Percentiles rank a stretch among this genome's conserved stretches.
Conservation (phyloP, 2,113 vertebrate genomes). For the Gallinago undulata region DNA sequence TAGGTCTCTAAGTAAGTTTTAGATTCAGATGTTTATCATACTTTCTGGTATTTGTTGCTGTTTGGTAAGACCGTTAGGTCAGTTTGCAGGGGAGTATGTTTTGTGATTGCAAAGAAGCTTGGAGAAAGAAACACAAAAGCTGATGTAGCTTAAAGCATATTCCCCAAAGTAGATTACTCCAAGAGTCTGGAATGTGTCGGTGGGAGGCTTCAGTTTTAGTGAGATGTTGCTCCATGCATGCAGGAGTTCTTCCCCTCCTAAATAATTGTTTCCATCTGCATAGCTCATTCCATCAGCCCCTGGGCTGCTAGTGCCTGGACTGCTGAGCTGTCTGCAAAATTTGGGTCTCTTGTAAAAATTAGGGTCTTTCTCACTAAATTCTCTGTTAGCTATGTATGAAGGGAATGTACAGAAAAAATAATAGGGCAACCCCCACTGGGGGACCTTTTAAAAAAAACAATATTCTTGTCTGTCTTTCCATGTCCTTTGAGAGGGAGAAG, state of each 20-base stretch:
- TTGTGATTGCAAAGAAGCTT: neutral
- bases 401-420: neutral
- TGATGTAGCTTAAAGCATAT: conserved; percentile 34
- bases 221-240: conserved; percentile 20
- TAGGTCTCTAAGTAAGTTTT: neutral
- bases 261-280: conserved; percentile 66
- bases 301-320: neutral
- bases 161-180: conserved; percentile 56
- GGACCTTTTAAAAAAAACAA: neutral
- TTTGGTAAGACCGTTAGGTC: neutral
- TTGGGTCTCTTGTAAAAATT: neutral
- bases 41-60: neutral
- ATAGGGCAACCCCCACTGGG: neutral
- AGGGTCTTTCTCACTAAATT: neutral
- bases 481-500: neutral
- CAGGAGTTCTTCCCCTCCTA: conserved; percentile 40
- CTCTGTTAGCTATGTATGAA: neutral
- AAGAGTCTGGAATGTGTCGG: conserved; percentile 51
- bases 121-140: conserved; percentile 20
- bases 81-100: neutral
- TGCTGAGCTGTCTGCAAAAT: neutral
- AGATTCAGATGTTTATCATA: neutral
- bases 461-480: neutral
- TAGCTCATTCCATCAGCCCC: neutral
- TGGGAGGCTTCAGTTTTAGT: conserved; percentile 48